Conservation (phyloP, 2,888 invertebrate genomes). For the Automeris io region DNA sequence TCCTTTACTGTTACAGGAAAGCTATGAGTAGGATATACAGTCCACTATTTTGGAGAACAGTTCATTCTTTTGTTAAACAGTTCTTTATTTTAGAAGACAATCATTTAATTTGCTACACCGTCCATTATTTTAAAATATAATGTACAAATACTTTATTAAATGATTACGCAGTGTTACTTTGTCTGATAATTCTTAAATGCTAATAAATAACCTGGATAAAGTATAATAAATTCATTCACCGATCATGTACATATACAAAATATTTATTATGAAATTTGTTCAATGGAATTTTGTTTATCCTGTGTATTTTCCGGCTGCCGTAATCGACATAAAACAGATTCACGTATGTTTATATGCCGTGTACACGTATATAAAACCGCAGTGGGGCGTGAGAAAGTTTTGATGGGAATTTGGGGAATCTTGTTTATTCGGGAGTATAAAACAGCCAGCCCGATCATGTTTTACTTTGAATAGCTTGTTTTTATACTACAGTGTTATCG, state of each 20-base stretch:
- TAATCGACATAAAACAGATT: constrained; percentile 44
- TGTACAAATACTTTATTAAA: too few species aligned
- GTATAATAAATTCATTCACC: not conserved
- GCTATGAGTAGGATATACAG: too few species aligned
- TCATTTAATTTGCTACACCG: too few species aligned
- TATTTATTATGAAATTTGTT: constrained; percentile 8
- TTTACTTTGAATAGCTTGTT: constrained; percentile 26
- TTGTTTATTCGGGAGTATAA: constrained; percentile 42
- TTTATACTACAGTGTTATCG: constrained; percentile 16
- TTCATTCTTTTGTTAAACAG: too few species aligned
- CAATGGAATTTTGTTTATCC: constrained; percentile 4
- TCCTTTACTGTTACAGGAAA: too few species aligned
- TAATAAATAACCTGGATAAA: not conserved
- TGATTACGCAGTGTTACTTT: too few species aligned
- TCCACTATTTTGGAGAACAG: too few species aligned
- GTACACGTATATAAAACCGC: constrained; percentile 16
- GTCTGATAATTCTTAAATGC: too few species aligned
- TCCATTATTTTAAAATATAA: too few species aligned
- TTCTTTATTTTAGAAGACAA: too few species aligned
- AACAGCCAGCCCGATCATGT: constrained; percentile 36
- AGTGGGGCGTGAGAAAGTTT: constrained; percentile 52
- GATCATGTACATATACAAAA: constrained; percentile 4
- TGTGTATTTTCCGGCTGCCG: constrained; percentile 25
- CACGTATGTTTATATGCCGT: constrained; percentile 34
- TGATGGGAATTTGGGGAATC: constrained; percentile 44